Evolutionary conservation across 2,888 invertebrate genomes (phyloP), one percentile per base, ranked within the genome.

Genomic region (Andricus quercusramuli): DNA sequence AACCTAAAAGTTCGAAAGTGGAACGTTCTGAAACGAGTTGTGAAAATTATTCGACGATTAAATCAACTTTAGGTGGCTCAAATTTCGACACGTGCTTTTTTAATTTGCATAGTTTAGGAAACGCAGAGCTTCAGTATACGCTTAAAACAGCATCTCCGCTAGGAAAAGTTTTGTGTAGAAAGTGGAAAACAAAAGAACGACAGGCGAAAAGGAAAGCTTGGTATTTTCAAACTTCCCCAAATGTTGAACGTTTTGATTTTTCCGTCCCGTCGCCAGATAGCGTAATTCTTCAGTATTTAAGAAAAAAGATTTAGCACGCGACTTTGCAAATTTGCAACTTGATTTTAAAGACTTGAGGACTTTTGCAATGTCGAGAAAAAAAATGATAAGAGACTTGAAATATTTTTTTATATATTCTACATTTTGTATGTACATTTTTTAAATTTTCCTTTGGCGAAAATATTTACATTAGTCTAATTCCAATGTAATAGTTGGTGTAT

Each of bases 211-310:
- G 74, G 13, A 25, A 47, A 17, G 29, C 65, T 17, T 78, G 66
- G 37, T 78, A 81, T 78, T 79, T 82, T 76, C 79, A 80, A 44
- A 44, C 32, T 6, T 59, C 66, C 13, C 77, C 74, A 3, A 68
- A 22, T 64, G 82, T 93, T 77, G 87, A 86, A 81, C 88, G 88
- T 67, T 96, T 95, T 92, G 93, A 93, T 83, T 96, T 96, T 91
- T 92, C 93, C 47, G 93, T 93, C 64, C 94, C 94, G 3, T 96
- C 96, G 0, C 95, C 95, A 15, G 95, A 95, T 92, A 95, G 94
- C 89, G 85, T 93, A 79, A 93, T 95, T 78, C 92, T 89, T n/a
- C 88, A 88, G 80, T 89, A 92, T 88, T 89, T 93, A 56, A 89
- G 84, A 74, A 85, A 88, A 82, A 81, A 79, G 78, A 70, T 65